phyloP scores from a whole-genome alignment of 1,140 invertebrate species.

The Zaprionus ornatus region DNA sequence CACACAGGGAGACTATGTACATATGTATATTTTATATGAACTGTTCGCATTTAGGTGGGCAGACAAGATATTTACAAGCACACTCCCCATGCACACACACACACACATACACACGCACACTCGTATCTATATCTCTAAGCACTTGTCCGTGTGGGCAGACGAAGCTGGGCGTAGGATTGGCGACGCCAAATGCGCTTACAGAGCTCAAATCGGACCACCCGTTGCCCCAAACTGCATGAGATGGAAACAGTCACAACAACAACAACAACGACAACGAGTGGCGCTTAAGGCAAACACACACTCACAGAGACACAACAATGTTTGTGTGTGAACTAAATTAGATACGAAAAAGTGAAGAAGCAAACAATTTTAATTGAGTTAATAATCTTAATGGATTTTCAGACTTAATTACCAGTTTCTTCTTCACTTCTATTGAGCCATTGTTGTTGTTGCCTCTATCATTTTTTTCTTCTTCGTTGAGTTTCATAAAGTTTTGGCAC shows the following conservation, averaged over 20 bases:
- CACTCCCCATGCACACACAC: constrained; percentile 16
- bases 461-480: constrained; percentile 1
- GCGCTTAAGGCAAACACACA: constrained; percentile 41
- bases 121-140: constrained; percentile 59
- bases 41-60: constrained; percentile 46
- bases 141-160: constrained; percentile 66
- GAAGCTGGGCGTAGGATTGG: constrained; percentile 63
- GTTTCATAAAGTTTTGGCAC: constrained; percentile 20
- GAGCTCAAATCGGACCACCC: constrained; percentile 59
- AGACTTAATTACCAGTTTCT: constrained; percentile 59
- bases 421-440: constrained; percentile 26
- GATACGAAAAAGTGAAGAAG: constrained; percentile 57
- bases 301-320: constrained; percentile 3
- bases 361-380: constrained; percentile 69
- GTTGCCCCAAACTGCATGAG: constrained; percentile 47
- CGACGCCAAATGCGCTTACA: constrained; percentile 58
- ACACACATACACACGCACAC: constrained; percentile 8
- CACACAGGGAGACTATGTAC: constrained; percentile 3
- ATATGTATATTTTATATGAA: constrained; percentile 10
- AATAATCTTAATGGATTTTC: constrained; percentile 76
- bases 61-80: constrained; percentile 37
- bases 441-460: constrained; percentile 11
- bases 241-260: constrained; percentile 13
- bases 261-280: constrained; percentile 45
- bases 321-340: constrained; percentile 55